Base-by-base conservation (phyloP, 2,797 vertebrate species). In the Syndactyla subalaris region DNA sequence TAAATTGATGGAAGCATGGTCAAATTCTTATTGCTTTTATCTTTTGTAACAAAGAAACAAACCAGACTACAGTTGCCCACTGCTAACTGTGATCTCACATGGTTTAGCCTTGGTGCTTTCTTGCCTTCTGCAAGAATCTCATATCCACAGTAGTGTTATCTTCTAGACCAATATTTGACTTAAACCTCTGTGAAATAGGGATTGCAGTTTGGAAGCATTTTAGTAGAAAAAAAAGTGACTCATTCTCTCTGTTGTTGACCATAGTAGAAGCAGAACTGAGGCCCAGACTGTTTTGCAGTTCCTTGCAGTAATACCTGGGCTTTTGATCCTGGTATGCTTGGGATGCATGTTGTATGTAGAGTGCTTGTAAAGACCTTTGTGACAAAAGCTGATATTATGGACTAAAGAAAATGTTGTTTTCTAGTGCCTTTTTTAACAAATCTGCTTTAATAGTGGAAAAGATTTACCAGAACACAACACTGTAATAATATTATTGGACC, bases 11-110 rank as follows among this genome's bases (percentile, higher is more conserved):
- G 71, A 92, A 84, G 49, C 80, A 29, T 2, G 51, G 59, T 92
- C 77, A 88, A 78, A 59, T 95, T 89, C 34, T 70, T 92, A 65
- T 39, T 87, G 70, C 45, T 91, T 94, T 49, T 61, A 74, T 86
- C 49, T 85, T 68, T 92, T 63, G 27, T 67, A 89, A 92, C 85
- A 92, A 90, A 91, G 70, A 62, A 67, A 46, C 26, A 84, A 29
- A 63, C 29, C 43, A 72, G 63, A 11, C 67, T 71, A 5, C 23
- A 51, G 76, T 54, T 75, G 41, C 41, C 66, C 78, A 39, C 49
- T 61, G 84, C 22, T 73, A 57, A 22, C 39, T 63, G 49, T 59
- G 80, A 54, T 62, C 38, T 65, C 61, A 57, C 19, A 7, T 9
- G 21, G 70, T 52, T 78, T 24, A 58, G 52, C 68, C n/a, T 93